These are phyloP conservation scores for Belonocnema kinseyi DNA, from an alignment of 1,140 invertebrate species.

Conservation along the genomic window DNA sequence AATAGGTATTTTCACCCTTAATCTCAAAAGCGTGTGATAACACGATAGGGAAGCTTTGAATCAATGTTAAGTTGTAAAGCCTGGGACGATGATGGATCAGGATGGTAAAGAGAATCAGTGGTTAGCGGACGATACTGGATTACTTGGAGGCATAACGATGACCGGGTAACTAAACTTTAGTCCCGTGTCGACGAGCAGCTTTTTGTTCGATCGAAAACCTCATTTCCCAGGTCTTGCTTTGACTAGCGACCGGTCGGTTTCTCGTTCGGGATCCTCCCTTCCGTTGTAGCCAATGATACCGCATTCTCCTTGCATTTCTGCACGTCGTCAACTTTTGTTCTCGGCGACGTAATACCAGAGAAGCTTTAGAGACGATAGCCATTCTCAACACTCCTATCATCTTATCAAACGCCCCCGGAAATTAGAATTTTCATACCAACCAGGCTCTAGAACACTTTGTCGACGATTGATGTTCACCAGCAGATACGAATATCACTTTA, in stretches of 20 bases:
- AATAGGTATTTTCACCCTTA: neutral
- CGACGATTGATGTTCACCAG: too few species aligned
- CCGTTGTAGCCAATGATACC: constrained; percentile 3
- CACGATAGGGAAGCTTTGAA: neutral
- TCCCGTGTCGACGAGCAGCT: neutral
- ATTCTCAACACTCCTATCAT: neutral
- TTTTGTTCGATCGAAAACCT: constrained; percentile 51
- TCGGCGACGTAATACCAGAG: neutral
- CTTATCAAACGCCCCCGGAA: constrained; percentile 40
- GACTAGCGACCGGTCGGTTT: neutral
- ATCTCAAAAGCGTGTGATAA: neutral
- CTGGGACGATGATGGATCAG: neutral
- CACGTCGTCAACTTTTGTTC: constrained; percentile 34
- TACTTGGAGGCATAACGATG: constrained; percentile 34
- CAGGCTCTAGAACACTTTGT: too few species aligned
- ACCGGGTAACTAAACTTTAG: constrained; percentile 46
- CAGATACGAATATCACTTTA: too few species aligned
- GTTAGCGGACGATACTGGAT: constrained; percentile 24
- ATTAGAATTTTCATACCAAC: constrained; percentile 47
- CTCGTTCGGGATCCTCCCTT: constrained; percentile 23
- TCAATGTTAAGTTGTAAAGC: constrained; percentile 23
- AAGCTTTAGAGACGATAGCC: neutral
- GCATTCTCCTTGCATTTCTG: constrained; percentile 26
- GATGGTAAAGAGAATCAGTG: neutral
- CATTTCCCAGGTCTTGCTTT: constrained; percentile 42